phyloP scores from a whole-genome alignment of 1,140 invertebrate genomes.

The Sesamia nonagrioides region DNA sequence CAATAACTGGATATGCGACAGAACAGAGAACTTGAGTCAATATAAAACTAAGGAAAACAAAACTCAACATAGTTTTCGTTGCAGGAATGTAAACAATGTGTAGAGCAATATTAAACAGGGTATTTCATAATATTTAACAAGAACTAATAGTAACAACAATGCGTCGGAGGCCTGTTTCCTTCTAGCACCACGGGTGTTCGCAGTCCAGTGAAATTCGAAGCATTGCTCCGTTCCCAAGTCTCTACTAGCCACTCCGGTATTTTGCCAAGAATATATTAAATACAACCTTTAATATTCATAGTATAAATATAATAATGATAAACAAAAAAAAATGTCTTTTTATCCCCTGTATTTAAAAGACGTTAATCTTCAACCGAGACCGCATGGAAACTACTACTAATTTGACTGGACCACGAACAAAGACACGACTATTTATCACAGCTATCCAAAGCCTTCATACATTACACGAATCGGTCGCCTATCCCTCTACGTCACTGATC shows the following conservation, averaged over 20 bases:
- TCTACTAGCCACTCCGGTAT: background rate
- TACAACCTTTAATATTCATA: constrained; percentile 43
- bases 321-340: constrained; percentile 40
- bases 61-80: constrained; percentile 84
- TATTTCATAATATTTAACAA: constrained; percentile 77
- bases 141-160: constrained; percentile 78
- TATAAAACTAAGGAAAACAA: constrained; percentile 83
- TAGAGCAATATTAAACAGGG: constrained; percentile 80
- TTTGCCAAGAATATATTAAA: constrained; percentile 32
- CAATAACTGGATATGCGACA: constrained; percentile 79
- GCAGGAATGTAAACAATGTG: constrained; percentile 85
- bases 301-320: constrained; percentile 34
- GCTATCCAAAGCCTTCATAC: constrained; percentile 49
- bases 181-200: constrained; percentile 79
- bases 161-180: constrained; percentile 75
- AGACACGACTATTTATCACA: constrained; percentile 60
- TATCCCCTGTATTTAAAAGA: constrained; percentile 37
- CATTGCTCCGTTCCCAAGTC: background rate
- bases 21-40: constrained; percentile 72
- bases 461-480: constrained; percentile 43
- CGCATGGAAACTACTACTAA: background rate
- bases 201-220: background rate
- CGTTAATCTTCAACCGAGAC: constrained; percentile 12
- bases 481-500: constrained; percentile 38
- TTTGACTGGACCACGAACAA: constrained; percentile 44